phyloP scores from a whole-genome alignment of 2,797 vertebrate genomes.

The Steatocranus sp. region DNA sequence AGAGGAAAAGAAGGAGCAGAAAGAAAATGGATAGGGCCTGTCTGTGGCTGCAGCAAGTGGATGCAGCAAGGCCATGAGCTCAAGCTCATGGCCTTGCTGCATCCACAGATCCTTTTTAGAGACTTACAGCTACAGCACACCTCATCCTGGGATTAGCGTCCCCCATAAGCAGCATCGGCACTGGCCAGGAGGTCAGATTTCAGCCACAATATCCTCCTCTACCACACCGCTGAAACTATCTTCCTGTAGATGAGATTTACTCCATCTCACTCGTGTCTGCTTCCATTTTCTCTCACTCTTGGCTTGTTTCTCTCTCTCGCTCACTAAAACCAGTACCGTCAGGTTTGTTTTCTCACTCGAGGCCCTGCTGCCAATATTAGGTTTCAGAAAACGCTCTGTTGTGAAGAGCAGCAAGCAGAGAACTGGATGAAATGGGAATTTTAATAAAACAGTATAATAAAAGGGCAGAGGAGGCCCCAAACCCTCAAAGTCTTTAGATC shows the following conservation, averaged over 20 bases:
- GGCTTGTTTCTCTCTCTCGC: not conserved
- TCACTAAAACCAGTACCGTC: slow-evolving; percentile 8
- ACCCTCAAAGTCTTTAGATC: slow-evolving; percentile 4
- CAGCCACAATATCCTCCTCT: slow-evolving; percentile 46
- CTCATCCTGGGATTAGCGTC: slow-evolving; percentile 61
- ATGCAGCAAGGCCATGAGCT: too few species aligned
- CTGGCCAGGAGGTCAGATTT: slow-evolving; percentile 54
- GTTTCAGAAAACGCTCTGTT: slow-evolving; percentile 56
- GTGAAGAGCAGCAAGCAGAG: slow-evolving; percentile 11
- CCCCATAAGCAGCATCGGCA: slow-evolving; percentile 50
- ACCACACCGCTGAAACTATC: slow-evolving; percentile 41
- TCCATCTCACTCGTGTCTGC: slow-evolving; percentile 1
- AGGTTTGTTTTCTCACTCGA: slow-evolving; percentile 28
- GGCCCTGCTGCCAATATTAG: slow-evolving; percentile 53
- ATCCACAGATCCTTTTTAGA: slow-evolving; percentile 52
- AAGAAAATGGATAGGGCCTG: slow-evolving; percentile 17
- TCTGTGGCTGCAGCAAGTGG: too few species aligned
- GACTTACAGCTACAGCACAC: slow-evolving; percentile 36
- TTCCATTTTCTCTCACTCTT: slow-evolving; percentile 20
- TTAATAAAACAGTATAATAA: slow-evolving; percentile 39
- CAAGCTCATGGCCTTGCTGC: slow-evolving; percentile 38
- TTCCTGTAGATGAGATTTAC: slow-evolving; percentile 48
- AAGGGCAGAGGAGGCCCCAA: slow-evolving; percentile 7
- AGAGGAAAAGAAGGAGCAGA: not conserved
- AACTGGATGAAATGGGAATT: slow-evolving; percentile 49